phyloP scores from a whole-genome alignment of 2,888 invertebrate genomes.

The Osedax fenrisi region DNA sequence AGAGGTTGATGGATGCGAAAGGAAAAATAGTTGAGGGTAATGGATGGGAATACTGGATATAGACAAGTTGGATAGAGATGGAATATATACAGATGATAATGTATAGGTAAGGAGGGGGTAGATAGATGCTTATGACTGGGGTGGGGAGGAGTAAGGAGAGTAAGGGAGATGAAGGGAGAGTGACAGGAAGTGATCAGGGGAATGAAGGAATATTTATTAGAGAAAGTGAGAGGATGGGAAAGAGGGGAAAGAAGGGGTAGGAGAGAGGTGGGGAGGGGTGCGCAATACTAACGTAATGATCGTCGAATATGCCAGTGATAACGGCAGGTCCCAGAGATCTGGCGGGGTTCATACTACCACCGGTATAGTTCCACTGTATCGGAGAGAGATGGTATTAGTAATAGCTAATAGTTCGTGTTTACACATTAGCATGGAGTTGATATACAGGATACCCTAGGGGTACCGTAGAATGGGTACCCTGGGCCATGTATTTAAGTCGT shows the following conservation, averaged over 20 bases:
- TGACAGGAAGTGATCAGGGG: neutral
- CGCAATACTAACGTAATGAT: conserved; percentile 15
- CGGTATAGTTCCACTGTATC: conserved; percentile 23
- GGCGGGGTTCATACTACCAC: conserved; percentile 33
- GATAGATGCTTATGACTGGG: neutral
- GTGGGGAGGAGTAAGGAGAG: neutral
- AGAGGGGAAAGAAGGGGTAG: neutral
- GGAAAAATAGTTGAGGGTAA: neutral
- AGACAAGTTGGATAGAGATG: too few relatives aligned
- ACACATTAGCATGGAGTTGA: too few relatives aligned
- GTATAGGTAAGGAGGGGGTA: neutral
- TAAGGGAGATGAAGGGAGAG: neutral
- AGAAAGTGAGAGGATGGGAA: neutral
- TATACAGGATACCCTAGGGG: too few relatives aligned
- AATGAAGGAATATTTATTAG: too few relatives aligned
- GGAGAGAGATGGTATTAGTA: neutral
- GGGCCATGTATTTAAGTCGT: too few relatives aligned
- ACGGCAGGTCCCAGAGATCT: conserved; percentile 32
- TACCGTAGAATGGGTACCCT: too few relatives aligned
- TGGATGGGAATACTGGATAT: neutral
- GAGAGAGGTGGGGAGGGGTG: neutral
- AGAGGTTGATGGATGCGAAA: too few relatives aligned
- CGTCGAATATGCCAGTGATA: conserved; percentile 20
- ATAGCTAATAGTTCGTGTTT: too few relatives aligned
- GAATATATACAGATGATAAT: too few relatives aligned